phyloP scores from a whole-genome alignment of 1,140 invertebrate species.

The Maniola jurtina region DNA sequence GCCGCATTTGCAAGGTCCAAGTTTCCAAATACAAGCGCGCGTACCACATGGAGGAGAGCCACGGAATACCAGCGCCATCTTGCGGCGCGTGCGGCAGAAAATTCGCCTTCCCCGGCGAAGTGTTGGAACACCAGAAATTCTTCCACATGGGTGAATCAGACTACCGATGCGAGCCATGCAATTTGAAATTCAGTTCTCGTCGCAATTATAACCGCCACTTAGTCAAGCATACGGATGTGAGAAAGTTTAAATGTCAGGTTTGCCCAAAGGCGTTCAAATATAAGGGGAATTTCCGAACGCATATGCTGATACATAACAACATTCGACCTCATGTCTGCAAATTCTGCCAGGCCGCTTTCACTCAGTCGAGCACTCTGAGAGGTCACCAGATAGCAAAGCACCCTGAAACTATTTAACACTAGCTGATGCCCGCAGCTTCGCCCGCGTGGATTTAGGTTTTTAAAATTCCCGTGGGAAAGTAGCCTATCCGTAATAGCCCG shows the following conservation, averaged over 20 bases:
- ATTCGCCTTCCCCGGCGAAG: constrained; percentile 37
- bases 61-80: constrained; percentile 39
- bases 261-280: constrained; percentile 34
- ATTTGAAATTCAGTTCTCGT: constrained; percentile 48
- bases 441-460: too few species aligned
- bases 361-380: neutral
- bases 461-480: too few species aligned
- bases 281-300: constrained; percentile 29
- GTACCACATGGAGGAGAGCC: constrained; percentile 39
- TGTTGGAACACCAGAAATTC: constrained; percentile 39
- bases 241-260: constrained; percentile 68
- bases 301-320: constrained; percentile 24
- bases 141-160: constrained; percentile 54
- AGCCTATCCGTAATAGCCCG: too few species aligned
- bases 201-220: constrained; percentile 68
- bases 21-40: constrained; percentile 33
- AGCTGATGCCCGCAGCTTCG: too few species aligned
- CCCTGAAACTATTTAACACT: neutral
- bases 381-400: neutral
- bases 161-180: constrained; percentile 59
- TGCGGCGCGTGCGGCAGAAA: constrained; percentile 47
- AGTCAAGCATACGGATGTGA: constrained; percentile 74
- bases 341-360: neutral
- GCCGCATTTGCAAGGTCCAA: constrained; percentile 35
- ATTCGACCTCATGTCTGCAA: neutral